Base-by-base conservation (phyloP, 2,113 vertebrate species). In the Oncorhynchus keta region DNA sequence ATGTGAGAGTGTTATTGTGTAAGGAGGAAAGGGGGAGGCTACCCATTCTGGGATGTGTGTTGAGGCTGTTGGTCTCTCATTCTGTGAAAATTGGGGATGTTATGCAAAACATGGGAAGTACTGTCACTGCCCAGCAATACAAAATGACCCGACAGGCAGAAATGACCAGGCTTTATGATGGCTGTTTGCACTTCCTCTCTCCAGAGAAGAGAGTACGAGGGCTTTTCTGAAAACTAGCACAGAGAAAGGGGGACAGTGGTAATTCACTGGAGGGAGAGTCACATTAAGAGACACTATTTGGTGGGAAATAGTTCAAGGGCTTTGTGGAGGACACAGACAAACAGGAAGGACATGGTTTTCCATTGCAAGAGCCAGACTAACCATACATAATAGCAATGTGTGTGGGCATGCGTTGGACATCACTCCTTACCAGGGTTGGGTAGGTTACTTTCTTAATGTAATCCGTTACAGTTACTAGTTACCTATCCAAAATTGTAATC, bases 51-150 rank as follows among this genome's bases (percentile, higher is more conserved):
- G 79, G 86, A 82, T 79, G 18, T 81, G 82, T 85, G 67, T 74
- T 83, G 72, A 79, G 71, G 78, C 78, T 83, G 76, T 87, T 87
- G 83, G 85, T 71, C 72, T 80, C 72, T 71, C 77, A 72, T 81
- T 89, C 79, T 83, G 64, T 70, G 79, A 83, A 68, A 77, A 81
- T 85, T 73, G 83, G 79, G 84, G 76, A 89, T 88, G 90, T 80
- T 85, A 93, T 93, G 90, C 92, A 92, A 93, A 93, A 93, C 92
- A 91, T 93, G 91, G 92, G 93, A 95, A 95, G 90, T 90, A 76
- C 78, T 87, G 82, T 83, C 81, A 88, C 77, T 87, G 82, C 84
- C 81, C 87, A 88, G 87, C 87, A 82, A 88, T 76, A 69, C 75
- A 84, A 73, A 89, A 86, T 80, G 87, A 80, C 84, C 75, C 72